phyloP scores from a whole-genome alignment of 2,888 invertebrate genomes.

The Oligia fasciuncula region DNA sequence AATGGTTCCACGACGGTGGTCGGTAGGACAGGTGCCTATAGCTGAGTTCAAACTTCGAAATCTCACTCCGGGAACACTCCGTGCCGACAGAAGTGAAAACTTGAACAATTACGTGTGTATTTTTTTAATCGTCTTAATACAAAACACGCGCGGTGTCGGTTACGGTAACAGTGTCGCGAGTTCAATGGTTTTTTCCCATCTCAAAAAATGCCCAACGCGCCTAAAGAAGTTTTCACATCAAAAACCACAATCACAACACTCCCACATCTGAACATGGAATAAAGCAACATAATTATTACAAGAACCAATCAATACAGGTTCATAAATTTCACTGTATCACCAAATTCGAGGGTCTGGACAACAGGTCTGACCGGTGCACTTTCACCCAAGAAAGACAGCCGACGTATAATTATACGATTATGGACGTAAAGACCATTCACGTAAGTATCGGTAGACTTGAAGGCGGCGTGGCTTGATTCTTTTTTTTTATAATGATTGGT shows the following conservation, averaged over 20 bases:
- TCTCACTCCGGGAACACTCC: too few relatives aligned
- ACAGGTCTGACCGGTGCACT: conserved; percentile 63
- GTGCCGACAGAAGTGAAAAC: too few relatives aligned
- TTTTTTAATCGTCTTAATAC: too few relatives aligned
- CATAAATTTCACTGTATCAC: conserved; percentile 64
- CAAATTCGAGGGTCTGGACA: conserved; percentile 43
- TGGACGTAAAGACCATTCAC: conserved; percentile 20
- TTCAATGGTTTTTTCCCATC: too few relatives aligned
- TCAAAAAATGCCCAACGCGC: too few relatives aligned
- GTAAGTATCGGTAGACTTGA: conserved; percentile 39
- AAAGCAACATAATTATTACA: conserved; percentile 27
- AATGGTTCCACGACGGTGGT: too few relatives aligned
- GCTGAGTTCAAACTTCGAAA: too few relatives aligned
- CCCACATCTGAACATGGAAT: conserved; percentile 11
- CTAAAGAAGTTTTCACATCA: too few relatives aligned
- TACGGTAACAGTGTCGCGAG: too few relatives aligned
- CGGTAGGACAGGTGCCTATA: too few relatives aligned
- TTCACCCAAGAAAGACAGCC: conserved; percentile 53
- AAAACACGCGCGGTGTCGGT: too few relatives aligned
- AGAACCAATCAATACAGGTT: conserved; percentile 45
- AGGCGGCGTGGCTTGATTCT: conserved; percentile 32
- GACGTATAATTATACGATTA: conserved; percentile 40
- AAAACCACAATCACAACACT: not conserved
- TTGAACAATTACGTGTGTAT: too few relatives aligned
- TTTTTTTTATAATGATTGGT: conserved; percentile 33